Base-by-base conservation (phyloP, 2,888 invertebrate genomes). In the Drosophila eohydei region DNA sequence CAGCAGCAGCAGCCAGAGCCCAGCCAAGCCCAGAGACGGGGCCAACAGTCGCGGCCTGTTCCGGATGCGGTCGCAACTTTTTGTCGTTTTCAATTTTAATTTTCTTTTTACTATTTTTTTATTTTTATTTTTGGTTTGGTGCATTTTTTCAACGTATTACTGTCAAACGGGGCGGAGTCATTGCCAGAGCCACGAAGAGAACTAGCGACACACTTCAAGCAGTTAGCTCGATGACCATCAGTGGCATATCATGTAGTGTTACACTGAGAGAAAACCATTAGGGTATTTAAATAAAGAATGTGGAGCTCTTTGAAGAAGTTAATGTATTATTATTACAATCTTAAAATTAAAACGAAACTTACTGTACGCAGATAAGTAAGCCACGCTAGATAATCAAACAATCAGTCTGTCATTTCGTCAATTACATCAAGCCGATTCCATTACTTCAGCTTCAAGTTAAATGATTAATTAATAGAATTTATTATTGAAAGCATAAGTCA, bases 61-160 rank as follows among this genome's bases (percentile, higher is more conserved):
- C 89, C 89, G 83, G 89, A 83, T 88, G 89, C 81, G 84, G 89
- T 87, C 84, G 84, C 83, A 87, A 88, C 76, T 89, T 84, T 84
- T 86, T 86, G 81, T 86, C 84, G 81, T 84, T 87, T 88, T 89
- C 83, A 85, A 85, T 84, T 85, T 82, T 75, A 78, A 74, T 74
- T 83, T 77, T 81, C 77, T 61, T 16, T 54, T 52, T 50, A 43
- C 54, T 40, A 40, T 54, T 74, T 83, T 54, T 12, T 46, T 44
- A 36, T 41, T 57, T 46, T 52, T 38, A 43, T 41, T 64, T 51
- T 52, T 58, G 68, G 54, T 54, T 36, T 36, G 50, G 30, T 34
- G 48, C 8, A 38, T 38, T 46, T 46, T 38, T 26, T 11, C n/a
- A 3, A 28, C 32, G 44, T 48, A 60, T 56, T 74, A 50, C 61